Evolutionary conservation across 1,140 invertebrate species (phyloP).

Genomic region (Drosophila grimshawi): DNA sequence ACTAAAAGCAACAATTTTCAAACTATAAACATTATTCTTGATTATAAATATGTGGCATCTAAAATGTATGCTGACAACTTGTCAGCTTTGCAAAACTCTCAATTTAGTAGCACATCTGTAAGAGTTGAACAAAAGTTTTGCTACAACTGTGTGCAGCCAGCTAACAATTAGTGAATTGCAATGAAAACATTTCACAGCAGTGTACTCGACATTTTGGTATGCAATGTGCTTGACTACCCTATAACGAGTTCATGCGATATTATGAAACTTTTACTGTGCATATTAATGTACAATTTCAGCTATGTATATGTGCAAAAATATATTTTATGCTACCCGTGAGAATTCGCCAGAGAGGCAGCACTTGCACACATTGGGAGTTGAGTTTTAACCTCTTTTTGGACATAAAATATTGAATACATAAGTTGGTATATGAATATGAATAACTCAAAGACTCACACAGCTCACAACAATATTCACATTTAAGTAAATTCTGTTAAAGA

Average conservation of each 20-base stretch:
- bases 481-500: constrained; percentile 55
- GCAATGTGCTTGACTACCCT: neutral
- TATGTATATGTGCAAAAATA: constrained; percentile 64
- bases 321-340: constrained; percentile 75
- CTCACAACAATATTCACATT: constrained; percentile 61
- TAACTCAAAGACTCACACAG: constrained; percentile 48
- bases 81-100: constrained; percentile 28
- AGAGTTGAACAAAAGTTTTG: constrained; percentile 25
- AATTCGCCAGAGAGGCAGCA: constrained; percentile 51
- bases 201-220: constrained; percentile 14
- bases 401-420: constrained; percentile 37
- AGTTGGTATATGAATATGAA: constrained; percentile 55
- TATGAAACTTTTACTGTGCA: constrained; percentile 59
- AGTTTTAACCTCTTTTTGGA: constrained; percentile 17
- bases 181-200: constrained; percentile 41
- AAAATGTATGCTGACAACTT: constrained; percentile 21
- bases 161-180: constrained; percentile 60
- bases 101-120: constrained; percentile 10
- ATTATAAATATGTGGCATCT: constrained; percentile 17
- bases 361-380: neutral
- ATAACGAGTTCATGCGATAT: constrained; percentile 19
- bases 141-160: constrained; percentile 12
- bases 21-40: neutral
- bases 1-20: constrained; percentile 40
- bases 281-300: constrained; percentile 71